Evolutionary conservation across 2,113 vertebrate genomes (phyloP).

Genomic region (Mionectes macconnelli): DNA sequence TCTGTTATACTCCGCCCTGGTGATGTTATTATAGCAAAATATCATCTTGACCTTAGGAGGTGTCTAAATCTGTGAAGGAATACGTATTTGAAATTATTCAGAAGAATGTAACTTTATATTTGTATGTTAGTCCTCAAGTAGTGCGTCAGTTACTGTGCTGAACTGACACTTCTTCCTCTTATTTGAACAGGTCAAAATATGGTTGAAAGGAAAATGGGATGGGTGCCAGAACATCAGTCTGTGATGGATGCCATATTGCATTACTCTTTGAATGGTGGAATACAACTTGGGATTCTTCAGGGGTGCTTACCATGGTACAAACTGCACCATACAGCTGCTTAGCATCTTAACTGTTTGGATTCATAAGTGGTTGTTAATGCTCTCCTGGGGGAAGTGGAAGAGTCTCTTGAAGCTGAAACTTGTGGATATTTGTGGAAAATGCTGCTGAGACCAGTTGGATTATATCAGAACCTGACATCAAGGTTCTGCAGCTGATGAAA

Average conservation of each 20-base stretch:
- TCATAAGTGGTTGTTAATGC: background rate
- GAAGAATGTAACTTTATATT: background rate
- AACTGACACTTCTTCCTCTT: background rate
- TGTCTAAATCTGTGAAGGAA: background rate
- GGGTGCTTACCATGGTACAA: background rate
- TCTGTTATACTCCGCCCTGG: background rate
- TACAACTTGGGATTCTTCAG: background rate
- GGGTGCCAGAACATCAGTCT: background rate
- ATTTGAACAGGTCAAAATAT: conserved; percentile 20
- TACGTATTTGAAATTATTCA: background rate
- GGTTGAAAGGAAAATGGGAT: background rate
- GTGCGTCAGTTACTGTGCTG: background rate
- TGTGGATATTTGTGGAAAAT: background rate
- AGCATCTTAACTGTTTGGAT: background rate
- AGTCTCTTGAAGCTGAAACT: background rate
- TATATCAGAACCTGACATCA: background rate
- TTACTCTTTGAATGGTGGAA: background rate
- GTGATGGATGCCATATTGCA: conserved; percentile 1
- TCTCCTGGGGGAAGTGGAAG: background rate
- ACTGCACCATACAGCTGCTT: background rate
- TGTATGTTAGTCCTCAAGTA: background rate
- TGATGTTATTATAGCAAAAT: background rate
- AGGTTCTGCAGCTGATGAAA: background rate
- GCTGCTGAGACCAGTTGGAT: conserved; percentile 12
- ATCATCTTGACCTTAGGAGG: background rate